These are phyloP conservation scores for Prenolepis imparis DNA, from an alignment of 2,888 invertebrate species.

Conservation along the genomic window DNA sequence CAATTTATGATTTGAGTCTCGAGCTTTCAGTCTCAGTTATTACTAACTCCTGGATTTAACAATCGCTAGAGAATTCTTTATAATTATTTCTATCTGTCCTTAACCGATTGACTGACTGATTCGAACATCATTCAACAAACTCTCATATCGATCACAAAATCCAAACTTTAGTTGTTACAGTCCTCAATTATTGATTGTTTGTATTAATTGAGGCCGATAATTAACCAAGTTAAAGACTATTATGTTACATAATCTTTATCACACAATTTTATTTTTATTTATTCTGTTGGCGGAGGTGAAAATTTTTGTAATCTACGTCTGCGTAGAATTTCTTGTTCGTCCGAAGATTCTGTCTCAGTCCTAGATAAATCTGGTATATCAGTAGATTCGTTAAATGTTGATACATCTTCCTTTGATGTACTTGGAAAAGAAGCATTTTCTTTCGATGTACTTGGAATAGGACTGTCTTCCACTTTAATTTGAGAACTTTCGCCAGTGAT, in stretches of 20 bases:
- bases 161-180: conserved; percentile 56
- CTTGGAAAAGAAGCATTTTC: conserved; percentile 62
- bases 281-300: conserved; percentile 76
- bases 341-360: conserved; percentile 87
- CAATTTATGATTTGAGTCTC: conserved; percentile 62
- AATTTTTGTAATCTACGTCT: conserved; percentile 93
- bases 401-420: conserved; percentile 21
- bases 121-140: not conserved
- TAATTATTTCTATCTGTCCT: conserved; percentile 12
- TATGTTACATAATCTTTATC: conserved; percentile 70
- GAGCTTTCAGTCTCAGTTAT: conserved; percentile 56
- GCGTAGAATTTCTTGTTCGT: conserved; percentile 89
- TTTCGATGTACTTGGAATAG: conserved; percentile 66
- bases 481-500: conserved; percentile 43
- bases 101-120: conserved; percentile 5
- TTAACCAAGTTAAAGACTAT: conserved; percentile 68
- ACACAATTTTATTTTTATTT: conserved; percentile 66
- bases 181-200: conserved; percentile 58
- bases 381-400: conserved; percentile 54
- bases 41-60: conserved; percentile 49
- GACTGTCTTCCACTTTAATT: conserved; percentile 47
- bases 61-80: conserved; percentile 36
- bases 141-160: conserved; percentile 31
- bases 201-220: conserved; percentile 67
- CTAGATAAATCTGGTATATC: conserved; percentile 79